Evolutionary conservation across 1,140 invertebrate species (phyloP).

Genomic region (Meloidogyne chitwoodi): DNA sequence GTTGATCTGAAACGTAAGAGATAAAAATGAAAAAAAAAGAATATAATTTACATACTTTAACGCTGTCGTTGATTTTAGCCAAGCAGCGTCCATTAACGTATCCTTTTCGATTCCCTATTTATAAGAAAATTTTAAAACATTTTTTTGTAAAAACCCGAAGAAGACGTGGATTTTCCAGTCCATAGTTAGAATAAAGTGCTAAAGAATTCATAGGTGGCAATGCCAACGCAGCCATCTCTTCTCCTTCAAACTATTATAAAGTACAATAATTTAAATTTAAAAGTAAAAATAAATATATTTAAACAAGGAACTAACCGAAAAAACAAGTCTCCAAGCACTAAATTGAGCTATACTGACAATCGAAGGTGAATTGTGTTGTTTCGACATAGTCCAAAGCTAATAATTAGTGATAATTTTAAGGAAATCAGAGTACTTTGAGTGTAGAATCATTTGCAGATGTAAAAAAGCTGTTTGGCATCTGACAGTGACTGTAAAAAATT

Average conservation of each 20-base stretch:
- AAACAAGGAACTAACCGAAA: constrained; percentile 19
- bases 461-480: constrained; percentile 18
- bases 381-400: constrained; percentile 19
- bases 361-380: background rate
- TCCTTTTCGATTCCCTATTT: constrained; percentile 17
- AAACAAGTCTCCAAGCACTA: constrained; percentile 28
- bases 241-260: constrained; percentile 28
- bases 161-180: constrained; percentile 9
- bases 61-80: constrained; percentile 11
- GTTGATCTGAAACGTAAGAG: background rate
- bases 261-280: too few species aligned
- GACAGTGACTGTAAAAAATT: background rate
- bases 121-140: background rate
- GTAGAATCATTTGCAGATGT: constrained; percentile 24
- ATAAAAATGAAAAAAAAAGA: background rate
- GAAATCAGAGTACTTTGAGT: constrained; percentile 5
- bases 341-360: constrained; percentile 7
- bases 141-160: background rate
- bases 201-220: constrained; percentile 2
- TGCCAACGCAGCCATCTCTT: constrained; percentile 29
- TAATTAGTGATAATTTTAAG: background rate
- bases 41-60: background rate
- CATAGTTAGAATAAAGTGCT: constrained; percentile 24
- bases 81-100: constrained; percentile 20
- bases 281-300: constrained; percentile 1